Evolutionary conservation across 2,113 vertebrate genomes (phyloP), one percentile per base, ranked within the genome.

Genomic region (Globicephala melas): DNA sequence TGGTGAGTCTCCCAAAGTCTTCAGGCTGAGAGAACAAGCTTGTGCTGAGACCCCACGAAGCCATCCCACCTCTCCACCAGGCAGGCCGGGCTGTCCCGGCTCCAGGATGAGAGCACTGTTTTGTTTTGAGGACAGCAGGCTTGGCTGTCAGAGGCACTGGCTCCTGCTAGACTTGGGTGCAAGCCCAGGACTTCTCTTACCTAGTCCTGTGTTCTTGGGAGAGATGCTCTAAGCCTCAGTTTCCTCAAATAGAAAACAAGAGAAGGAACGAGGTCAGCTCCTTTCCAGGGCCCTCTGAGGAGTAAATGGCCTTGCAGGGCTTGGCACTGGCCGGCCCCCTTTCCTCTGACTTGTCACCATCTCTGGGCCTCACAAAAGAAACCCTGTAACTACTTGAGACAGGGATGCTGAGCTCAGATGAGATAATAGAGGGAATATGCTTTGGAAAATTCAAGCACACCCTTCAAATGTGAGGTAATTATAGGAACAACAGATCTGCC

Each of bases 401-500:
- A 53, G 63, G 10, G 68, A 25, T 38, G 55, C 23, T 63, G 92
- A 89, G 63, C 79, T 95, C 87, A 76, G 96, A 97, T 96, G 95
- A 97, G 95, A 97, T 96, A 97, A 96, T 92, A 93, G 89, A 92
- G 90, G 87, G 82, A 96, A 84, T 76, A 63, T 20, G 90, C 92
- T 96, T 95, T 92, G 96, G 97, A 97, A 97, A 97, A 97, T 97
- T 84, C 65, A 94, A 74, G 94, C 26, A 62, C 53, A 77, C 77
- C 53, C 62, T 95, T 98, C 84, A 93, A 87, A 93, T 92, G 87
- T 96, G 97, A 97, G 92, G 96, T 95, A 96, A 97, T 97, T 84
- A 87, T 87, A 95, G 44, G 83, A 96, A 97, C 89, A 81, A 83
- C 28, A 31, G 70, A 91, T 93, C 92, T 95, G 86, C 89, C 70